Evolutionary conservation across 2,113 vertebrate genomes (phyloP), one percentile per base, ranked within the genome.

Genomic region (Tylochromis polylepis): DNA sequence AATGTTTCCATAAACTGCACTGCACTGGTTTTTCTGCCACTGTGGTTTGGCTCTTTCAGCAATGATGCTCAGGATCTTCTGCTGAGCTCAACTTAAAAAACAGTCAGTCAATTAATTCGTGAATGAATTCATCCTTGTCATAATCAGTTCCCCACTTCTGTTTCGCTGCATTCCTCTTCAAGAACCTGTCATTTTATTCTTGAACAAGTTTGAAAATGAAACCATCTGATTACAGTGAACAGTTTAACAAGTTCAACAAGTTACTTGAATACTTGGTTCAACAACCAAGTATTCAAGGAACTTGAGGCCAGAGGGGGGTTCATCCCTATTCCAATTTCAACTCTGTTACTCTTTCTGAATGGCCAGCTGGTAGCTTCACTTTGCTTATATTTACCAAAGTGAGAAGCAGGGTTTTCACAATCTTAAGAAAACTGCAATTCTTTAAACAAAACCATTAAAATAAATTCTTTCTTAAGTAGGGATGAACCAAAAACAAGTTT

Each of bases 81-180:
- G 16, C 29, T 20, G 29, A 62, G 5, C 10, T 62, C 31, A 36
- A 3, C 9, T 5, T 60, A 36, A 62, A n/a, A 9, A 36, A 34
- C 29, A 60, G 5, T 56, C 20, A 22, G 10, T 22, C 4, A 56
- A 22, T 20, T 53, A 20, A 53, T n/a, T 22, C 10, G 3, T n/a
- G 38, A 41, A 41, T 5, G 11, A 4, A 41, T 41, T 55, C 9
- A 5, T 15, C 59, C 29, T 20, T 16, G 29, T 62, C 67, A 9
- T 49, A 29, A 49, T 49, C 67, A 3, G 2, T 49, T 75, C 15
- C 67, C 16, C 9, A 75, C 67, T 72, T 27, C 41, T 46, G 41
- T 27, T 29, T 0, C 29, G 67, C 2, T 0, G 41, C 41, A 46
- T 0, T 75, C 22, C 24, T 27, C 41, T 43, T 75, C 67, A 49